A percentile compares a stretch with the other conserved stretches of the same genome.
phyloP scores from a whole-genome alignment of 2,797 vertebrate species.

The Oophaga sylvatica region DNA sequence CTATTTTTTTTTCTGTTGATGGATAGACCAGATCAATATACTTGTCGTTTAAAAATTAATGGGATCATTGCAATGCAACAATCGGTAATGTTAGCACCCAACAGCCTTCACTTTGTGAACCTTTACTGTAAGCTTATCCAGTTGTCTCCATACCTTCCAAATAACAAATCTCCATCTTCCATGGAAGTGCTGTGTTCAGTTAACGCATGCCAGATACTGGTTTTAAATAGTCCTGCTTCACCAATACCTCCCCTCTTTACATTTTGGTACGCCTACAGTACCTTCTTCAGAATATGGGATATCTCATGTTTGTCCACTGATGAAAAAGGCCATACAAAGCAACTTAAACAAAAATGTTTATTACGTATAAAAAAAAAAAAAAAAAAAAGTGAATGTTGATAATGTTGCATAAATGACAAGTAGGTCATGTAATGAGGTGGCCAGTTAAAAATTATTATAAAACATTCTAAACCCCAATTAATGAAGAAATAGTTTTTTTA shows the following conservation, averaged over 20 bases:
- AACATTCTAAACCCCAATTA: too few relatives aligned
- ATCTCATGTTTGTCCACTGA: not conserved
- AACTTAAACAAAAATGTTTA: not conserved
- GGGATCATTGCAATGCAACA: slow-evolving; percentile 31
- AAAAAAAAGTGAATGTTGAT: not conserved
- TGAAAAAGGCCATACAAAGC: not conserved
- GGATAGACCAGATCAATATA: slow-evolving; percentile 4
- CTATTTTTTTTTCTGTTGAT: slow-evolving; percentile 33
- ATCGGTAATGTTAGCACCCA: slow-evolving; percentile 40
- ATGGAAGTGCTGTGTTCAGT: not conserved
- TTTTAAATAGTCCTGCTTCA: not conserved
- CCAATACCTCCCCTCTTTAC: not conserved
- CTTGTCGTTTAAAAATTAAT: slow-evolving; percentile 10
- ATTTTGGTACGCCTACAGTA: not conserved
- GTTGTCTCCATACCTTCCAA: not conserved
- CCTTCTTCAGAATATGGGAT: not conserved
- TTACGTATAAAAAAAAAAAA: not conserved
- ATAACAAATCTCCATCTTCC: not conserved
- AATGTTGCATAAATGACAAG: not conserved
- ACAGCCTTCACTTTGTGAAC: not conserved
- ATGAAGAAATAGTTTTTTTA: too few relatives aligned
- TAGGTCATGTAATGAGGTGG: not conserved
- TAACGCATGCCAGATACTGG: too few relatives aligned
- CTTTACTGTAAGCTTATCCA: not conserved
- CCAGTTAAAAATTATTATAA: not conserved